Base-by-base conservation (phyloP, 2,888 invertebrate genomes). In the Toxonevra muliebris region DNA sequence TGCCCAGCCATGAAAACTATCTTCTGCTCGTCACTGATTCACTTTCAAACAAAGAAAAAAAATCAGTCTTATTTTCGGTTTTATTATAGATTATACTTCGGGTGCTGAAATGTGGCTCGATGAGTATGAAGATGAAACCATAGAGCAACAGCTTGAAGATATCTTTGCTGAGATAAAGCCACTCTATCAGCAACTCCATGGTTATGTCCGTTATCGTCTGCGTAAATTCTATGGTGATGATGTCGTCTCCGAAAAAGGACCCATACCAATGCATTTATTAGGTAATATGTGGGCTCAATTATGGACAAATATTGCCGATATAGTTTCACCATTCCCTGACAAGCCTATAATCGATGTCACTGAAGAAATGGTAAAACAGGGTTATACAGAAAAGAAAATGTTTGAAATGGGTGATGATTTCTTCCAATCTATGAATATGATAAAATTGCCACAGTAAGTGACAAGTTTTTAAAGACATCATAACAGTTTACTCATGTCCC, bases 261-360 rank as follows among this genome's bases (percentile, higher is more conserved):
- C 92, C 0, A 90, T 94, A 62, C 93, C 93, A 1, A 93, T 92
- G 66, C 93, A 93, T 87, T 86, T 94, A 19, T 80, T 93, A 69
- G 93, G 93, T 87, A 86, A 95, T 78, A 92, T 95, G 91, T 95
- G 94, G 94, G 91, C 91, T 0, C 94, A 95, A 82, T 87, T 88
- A 0, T 95, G 94, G 94, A 86, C 85, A 0, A 76, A 80, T 0
- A 81, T 86, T 60, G 82, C 80, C 1, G 77, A 80, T 1, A 88
- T 91, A 74, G 90, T 92, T 1, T 88, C 89, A 1, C 95, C 96
- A 0, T 92, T 89, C 80, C 91, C 92, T 0, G 89, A 91, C 62
- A 91, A 91, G 77, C 87, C 89, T 15, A 87, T 90, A 63, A 87
- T 91, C 1, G 93, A 94, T 84, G 90, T 94, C n/a, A 91, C 92